Conservation (phyloP, 2,113 vertebrate genomes). For the Lophura nycthemera region DNA sequence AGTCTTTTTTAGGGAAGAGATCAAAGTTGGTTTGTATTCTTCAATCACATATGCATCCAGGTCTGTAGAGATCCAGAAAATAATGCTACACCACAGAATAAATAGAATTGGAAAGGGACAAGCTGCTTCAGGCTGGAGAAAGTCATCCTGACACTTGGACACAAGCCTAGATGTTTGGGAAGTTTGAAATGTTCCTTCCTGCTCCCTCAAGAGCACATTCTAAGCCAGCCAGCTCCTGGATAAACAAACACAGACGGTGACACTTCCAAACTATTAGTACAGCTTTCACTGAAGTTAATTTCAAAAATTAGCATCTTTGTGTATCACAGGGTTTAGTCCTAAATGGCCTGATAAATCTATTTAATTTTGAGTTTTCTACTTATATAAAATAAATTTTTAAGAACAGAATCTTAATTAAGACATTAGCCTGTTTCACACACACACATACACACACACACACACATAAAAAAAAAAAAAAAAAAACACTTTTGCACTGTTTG, state of each 20-base stretch:
- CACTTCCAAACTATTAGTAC: constrained; percentile 34
- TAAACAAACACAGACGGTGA: constrained; percentile 35
- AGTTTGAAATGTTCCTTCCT: constrained; percentile 30
- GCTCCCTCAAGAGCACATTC: constrained; percentile 24
- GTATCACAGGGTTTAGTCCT: background rate
- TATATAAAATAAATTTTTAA: background rate
- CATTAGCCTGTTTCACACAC: background rate
- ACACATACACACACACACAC: no score
- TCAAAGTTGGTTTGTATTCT: background rate
- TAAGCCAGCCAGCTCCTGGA: background rate
- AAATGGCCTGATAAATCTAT: background rate
- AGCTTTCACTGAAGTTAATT: constrained; percentile 22
- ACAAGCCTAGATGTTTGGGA: constrained; percentile 11
- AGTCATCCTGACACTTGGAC: constrained; percentile 22
- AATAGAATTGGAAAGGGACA: background rate
- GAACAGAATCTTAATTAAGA: background rate
- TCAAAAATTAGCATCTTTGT: constrained; percentile 35
- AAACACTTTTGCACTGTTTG: background rate
- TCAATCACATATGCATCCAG: background rate
- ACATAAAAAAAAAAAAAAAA: background rate
- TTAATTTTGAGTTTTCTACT: background rate
- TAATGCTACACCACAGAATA: background rate
- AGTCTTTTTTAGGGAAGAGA: background rate
- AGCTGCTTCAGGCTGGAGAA: background rate
- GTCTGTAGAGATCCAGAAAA: background rate